phyloP scores from a whole-genome alignment of 2,113 vertebrate genomes.

The Pygoscelis adeliae region DNA sequence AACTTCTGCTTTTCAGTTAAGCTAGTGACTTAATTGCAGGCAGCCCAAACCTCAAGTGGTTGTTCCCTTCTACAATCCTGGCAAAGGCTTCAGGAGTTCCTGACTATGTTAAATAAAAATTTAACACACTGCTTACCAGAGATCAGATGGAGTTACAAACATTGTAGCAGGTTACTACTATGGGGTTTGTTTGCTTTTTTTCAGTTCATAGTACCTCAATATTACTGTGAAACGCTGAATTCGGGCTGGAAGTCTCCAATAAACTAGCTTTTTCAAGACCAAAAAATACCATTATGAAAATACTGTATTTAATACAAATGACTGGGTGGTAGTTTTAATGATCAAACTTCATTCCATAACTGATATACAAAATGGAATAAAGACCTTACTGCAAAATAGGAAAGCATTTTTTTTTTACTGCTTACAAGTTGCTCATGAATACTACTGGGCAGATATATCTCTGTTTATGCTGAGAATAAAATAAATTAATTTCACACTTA shows the following conservation, averaged over 20 bases:
- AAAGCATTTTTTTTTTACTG: background rate
- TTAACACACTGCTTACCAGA: background rate
- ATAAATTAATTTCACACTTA: background rate
- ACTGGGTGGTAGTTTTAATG: background rate
- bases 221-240: background rate
- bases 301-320: background rate
- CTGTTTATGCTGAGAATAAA: background rate
- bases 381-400: background rate
- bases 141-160: background rate
- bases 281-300: background rate
- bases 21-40: conserved; percentile 36
- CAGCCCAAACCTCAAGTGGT: background rate
- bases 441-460: background rate
- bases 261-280: background rate
- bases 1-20: conserved; percentile 20
- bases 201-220: background rate
- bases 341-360: background rate
- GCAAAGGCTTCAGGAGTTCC: background rate
- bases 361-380: background rate
- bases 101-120: background rate
- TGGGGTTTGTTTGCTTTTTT: background rate
- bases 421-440: background rate
- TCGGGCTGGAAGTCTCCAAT: background rate
- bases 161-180: background rate
- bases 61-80: background rate